Percentiles rank a stretch among this genome's conserved stretches.
Evolutionary conservation across 1,140 invertebrate genomes (phyloP).

Genomic region (Semibalanus balanoides): DNA sequence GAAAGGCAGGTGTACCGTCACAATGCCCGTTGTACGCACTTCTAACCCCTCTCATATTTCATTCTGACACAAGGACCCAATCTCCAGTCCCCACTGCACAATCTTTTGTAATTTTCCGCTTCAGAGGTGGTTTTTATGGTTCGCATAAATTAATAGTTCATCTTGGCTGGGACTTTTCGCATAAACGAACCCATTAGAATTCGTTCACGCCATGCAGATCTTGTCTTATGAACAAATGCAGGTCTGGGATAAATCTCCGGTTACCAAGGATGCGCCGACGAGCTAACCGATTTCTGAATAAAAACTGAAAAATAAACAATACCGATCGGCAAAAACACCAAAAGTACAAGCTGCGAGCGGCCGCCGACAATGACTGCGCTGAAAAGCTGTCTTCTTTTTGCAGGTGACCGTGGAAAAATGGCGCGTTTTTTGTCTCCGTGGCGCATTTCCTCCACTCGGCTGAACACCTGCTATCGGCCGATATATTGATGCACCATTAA

Average conservation of each 20-base stretch:
- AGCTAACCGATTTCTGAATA: background rate
- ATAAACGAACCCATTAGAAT: background rate
- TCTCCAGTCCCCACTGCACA: background rate
- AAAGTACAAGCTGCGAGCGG: background rate
- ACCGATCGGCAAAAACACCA: background rate
- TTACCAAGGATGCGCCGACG: background rate
- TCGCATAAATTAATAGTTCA: conserved; percentile 2
- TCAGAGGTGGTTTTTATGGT: background rate
- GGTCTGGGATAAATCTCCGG: background rate
- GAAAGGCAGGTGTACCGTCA: too few species aligned
- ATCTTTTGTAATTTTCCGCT: background rate
- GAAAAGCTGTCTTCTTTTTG: background rate
- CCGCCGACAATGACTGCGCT: background rate
- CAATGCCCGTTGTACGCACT: too few species aligned
- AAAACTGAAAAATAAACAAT: background rate
- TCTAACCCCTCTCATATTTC: background rate
- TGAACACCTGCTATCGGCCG: background rate
- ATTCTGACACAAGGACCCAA: background rate
- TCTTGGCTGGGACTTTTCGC: background rate
- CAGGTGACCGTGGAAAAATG: background rate
- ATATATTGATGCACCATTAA: background rate
- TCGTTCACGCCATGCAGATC: background rate
- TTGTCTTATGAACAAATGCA: background rate
- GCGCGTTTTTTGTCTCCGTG: background rate
- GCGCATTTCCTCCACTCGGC: background rate